phyloP scores from a whole-genome alignment of 2,113 vertebrate genomes.

The Cyprinus carpio region DNA sequence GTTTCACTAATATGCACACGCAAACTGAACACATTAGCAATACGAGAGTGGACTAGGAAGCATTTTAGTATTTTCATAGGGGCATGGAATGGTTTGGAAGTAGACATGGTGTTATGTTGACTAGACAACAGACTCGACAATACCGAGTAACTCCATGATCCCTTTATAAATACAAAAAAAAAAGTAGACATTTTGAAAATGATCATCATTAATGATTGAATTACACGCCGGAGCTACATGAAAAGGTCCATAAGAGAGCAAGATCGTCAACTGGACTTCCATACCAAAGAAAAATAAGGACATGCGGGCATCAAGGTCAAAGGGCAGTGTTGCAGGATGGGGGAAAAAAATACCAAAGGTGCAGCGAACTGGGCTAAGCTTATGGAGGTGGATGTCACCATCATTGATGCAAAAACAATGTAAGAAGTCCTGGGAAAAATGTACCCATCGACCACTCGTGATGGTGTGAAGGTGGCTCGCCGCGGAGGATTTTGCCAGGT shows the following conservation, averaged over 20 bases:
- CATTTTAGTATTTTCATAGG: too few relatives aligned
- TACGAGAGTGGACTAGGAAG: too few relatives aligned
- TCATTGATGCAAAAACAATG: conserved; percentile 31
- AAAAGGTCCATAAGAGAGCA: background rate
- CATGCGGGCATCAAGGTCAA: conserved; percentile 24
- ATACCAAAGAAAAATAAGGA: conserved; percentile 49
- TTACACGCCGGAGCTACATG: conserved; percentile 40
- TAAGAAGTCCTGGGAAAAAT: background rate
- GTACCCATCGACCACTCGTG: background rate
- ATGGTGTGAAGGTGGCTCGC: conserved; percentile 43
- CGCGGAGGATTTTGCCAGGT: conserved; percentile 51
- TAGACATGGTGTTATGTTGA: too few relatives aligned
- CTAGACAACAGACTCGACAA: too few relatives aligned
- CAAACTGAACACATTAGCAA: too few relatives aligned
- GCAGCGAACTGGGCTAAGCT: background rate
- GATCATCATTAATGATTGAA: background rate
- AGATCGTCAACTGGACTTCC: conserved; percentile 36
- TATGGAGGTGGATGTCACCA: conserved; percentile 44
- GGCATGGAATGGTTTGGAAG: too few relatives aligned
- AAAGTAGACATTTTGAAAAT: background rate
- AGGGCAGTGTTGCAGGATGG: conserved; percentile 63
- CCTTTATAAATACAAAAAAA: too few relatives aligned
- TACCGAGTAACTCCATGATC: too few relatives aligned
- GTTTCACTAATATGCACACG: too few relatives aligned
- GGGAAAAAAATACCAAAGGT: conserved; percentile 10